Conservation (phyloP, 1,140 invertebrate genomes). For the Epicauta chinensis region DNA sequence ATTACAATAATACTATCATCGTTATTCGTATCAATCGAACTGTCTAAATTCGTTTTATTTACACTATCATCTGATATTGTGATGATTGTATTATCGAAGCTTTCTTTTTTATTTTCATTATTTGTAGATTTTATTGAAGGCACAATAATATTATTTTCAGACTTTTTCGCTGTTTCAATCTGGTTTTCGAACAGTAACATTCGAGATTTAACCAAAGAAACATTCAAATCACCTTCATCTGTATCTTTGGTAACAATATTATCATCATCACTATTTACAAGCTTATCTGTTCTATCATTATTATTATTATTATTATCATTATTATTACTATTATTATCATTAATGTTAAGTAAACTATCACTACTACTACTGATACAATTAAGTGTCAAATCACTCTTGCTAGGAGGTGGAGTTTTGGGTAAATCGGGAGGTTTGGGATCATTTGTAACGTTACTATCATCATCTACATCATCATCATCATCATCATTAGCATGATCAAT, state of each 20-base stretch:
- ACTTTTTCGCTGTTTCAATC: conserved; percentile 22
- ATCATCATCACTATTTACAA: conserved; percentile 29
- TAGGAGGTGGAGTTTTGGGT: conserved; percentile 36
- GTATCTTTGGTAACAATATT: conserved; percentile 40
- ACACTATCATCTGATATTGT: conserved; percentile 1
- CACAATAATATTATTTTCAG: conserved; percentile 29
- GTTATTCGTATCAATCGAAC: background rate
- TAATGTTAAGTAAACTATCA: background rate
- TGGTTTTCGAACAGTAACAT: conserved; percentile 36
- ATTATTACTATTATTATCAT: conserved; percentile 13
- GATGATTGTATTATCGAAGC: background rate
- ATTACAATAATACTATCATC: background rate
- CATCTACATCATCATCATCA: too few relatives aligned
- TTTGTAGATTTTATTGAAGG: conserved; percentile 11
- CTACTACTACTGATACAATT: background rate
- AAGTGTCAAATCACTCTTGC: background rate
- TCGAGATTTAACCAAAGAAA: conserved; percentile 33
- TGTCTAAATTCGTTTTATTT: too few relatives aligned
- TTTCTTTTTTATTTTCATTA: conserved; percentile 2
- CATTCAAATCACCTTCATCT: conserved; percentile 16
- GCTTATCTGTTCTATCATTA: conserved; percentile 16
- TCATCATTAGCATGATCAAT: too few relatives aligned
- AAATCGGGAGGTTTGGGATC: conserved; percentile 37
- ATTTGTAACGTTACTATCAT: conserved; percentile 8
- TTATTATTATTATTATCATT: conserved; percentile 28